These are phyloP conservation scores for Spinibarbus caldwelli DNA, from an alignment of 2,797 vertebrate genomes.

Conservation along the genomic window DNA sequence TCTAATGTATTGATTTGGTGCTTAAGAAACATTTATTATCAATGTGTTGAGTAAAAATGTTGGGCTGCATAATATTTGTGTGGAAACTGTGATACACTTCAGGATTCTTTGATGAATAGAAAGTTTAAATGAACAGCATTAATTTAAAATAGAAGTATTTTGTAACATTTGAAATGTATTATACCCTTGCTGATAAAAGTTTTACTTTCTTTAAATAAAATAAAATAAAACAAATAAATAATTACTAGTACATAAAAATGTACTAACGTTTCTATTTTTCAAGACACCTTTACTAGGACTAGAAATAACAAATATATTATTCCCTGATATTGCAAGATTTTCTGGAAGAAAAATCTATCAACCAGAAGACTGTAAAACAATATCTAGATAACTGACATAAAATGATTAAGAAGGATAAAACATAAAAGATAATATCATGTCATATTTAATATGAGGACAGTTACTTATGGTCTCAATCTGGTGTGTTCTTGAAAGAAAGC, in stretches of 20 bases:
- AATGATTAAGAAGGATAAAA: not conserved
- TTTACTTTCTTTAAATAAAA: not conserved
- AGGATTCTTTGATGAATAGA: not conserved
- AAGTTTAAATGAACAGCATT: not conserved
- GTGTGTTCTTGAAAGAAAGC: not conserved
- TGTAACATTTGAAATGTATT: not conserved
- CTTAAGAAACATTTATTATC: not conserved
- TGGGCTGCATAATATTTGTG: not conserved
- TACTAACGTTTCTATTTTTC: not conserved
- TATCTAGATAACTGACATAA: not conserved
- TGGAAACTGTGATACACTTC: not conserved
- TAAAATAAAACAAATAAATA: not conserved
- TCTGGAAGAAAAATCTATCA: not conserved
- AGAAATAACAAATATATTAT: not conserved
- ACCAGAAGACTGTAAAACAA: not conserved
- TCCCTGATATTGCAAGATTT: not conserved
- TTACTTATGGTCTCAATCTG: constrained; percentile 3
- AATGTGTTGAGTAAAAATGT: not conserved
- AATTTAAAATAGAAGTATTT: not conserved
- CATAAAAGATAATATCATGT: not conserved
- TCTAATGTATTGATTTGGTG: not conserved
- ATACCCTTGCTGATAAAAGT: not conserved
- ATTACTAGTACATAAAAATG: not conserved
- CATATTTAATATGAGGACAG: not conserved
- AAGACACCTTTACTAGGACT: not conserved